Evolutionary conservation across 2,888 invertebrate genomes (phyloP).

Genomic region (Sipha maydis): DNA sequence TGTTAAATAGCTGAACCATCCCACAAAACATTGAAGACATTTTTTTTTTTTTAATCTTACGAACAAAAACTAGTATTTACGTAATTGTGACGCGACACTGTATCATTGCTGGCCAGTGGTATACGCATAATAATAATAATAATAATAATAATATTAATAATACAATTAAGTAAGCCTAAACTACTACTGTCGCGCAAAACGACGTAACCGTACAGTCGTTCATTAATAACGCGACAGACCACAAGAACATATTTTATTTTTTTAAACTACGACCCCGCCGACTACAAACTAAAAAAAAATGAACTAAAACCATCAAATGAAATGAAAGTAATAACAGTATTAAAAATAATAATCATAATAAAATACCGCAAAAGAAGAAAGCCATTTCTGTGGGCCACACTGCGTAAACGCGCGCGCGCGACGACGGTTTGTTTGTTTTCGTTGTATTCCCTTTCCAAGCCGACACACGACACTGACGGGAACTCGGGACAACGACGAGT

Average conservation of each 20-base stretch:
- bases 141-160: neutral
- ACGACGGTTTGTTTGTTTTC: neutral
- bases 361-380: constrained; percentile 48
- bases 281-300: too few relatives aligned
- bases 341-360: neutral
- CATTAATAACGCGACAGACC: too few relatives aligned
- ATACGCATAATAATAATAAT: neutral
- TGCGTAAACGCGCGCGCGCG: neutral
- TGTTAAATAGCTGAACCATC: neutral
- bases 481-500: neutral
- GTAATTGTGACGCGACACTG: constrained; percentile 12
- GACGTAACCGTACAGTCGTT: too few relatives aligned
- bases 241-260: too few relatives aligned
- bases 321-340: neutral
- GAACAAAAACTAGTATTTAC: constrained; percentile 8
- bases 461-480: neutral
- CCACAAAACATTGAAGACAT: neutral
- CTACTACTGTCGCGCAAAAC: too few relatives aligned
- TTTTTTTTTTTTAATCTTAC: neutral
- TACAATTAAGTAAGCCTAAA: neutral
- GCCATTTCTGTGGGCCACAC: constrained; percentile 6
- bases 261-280: too few relatives aligned
- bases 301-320: too few relatives aligned
- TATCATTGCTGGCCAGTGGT: neutral
- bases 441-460: neutral